Conservation (phyloP, 2,888 invertebrate species). For the Anaspis maculata region DNA sequence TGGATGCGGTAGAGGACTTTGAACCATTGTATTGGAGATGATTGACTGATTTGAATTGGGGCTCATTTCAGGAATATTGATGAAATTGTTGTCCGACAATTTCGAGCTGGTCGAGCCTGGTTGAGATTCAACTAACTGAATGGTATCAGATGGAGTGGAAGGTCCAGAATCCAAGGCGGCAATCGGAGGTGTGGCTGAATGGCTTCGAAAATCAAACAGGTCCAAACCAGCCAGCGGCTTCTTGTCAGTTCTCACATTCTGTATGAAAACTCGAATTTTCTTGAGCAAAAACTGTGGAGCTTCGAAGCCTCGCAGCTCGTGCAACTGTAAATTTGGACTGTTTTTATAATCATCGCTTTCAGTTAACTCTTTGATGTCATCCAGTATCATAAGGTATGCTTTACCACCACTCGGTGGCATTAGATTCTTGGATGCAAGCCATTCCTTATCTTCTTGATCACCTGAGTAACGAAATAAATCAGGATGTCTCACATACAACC, state of each 20-base stretch:
- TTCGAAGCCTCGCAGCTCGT: slow-evolving; percentile 66
- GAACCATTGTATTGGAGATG: slow-evolving; percentile 31
- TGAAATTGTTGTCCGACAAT: slow-evolving; percentile 29
- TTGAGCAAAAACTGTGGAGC: slow-evolving; percentile 66
- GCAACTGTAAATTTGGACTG: slow-evolving; percentile 53
- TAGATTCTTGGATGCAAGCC: slow-evolving; percentile 66
- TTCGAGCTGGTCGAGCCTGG: slow-evolving; percentile 26
- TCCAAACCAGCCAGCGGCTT: slow-evolving; percentile 29
- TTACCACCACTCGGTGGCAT: slow-evolving; percentile 73
- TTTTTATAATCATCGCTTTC: slow-evolving; percentile 64
- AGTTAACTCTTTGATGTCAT: slow-evolving; percentile 69
- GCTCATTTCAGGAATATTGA: slow-evolving; percentile 40
- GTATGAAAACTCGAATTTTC: slow-evolving; percentile 64
- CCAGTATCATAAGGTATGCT: slow-evolving; percentile 69
- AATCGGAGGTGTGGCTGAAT: slow-evolving; percentile 37
- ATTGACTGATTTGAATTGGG: slow-evolving; percentile 39
- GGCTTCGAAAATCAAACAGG: slow-evolving; percentile 33
- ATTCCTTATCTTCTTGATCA: slow-evolving; percentile 73
- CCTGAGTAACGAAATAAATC: slow-evolving; percentile 68
- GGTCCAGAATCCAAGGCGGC: slow-evolving; percentile 38
- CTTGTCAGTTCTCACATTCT: slow-evolving; percentile 38
- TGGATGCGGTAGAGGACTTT: slow-evolving; percentile 29
- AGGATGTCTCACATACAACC: slow-evolving; percentile 69
- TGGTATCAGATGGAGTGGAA: slow-evolving; percentile 38
- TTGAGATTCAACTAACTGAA: slow-evolving; percentile 35